phyloP scores from a whole-genome alignment of 2,113 vertebrate species.

The Galbula dea region DNA sequence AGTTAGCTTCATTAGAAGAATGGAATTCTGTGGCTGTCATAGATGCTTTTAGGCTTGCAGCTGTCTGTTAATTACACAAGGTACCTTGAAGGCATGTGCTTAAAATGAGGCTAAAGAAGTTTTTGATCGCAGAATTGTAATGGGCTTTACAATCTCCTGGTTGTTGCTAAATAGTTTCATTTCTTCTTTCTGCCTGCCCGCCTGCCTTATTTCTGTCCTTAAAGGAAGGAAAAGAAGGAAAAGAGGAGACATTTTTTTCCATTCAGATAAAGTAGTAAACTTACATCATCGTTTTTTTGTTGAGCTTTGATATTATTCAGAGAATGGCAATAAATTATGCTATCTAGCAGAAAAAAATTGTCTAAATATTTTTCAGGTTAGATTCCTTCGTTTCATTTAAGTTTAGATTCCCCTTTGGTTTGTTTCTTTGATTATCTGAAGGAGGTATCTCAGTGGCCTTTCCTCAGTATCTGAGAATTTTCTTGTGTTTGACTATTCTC shows the following conservation, averaged over 20 bases:
- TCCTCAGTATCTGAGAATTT: neutral
- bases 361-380: neutral
- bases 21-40: neutral
- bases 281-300: rapidly evolving
- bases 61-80: neutral
- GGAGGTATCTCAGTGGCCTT: neutral
- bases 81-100: neutral
- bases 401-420: neutral
- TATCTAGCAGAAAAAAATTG: neutral
- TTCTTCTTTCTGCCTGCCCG: neutral
- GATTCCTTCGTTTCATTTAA: neutral
- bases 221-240: neutral
- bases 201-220: neutral
- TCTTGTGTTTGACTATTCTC: neutral
- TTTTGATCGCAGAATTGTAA: constrained; percentile 14
- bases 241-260: neutral
- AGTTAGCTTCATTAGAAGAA: neutral
- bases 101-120: constrained; percentile 9
- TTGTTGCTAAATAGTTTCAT: neutral
- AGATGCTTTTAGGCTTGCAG: neutral
- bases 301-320: neutral
- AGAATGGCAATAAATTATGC: neutral
- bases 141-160: neutral
- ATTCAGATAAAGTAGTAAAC: neutral
- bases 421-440: neutral